Conservation (phyloP, 2,113 vertebrate genomes). For the Burhinus bistriatus region DNA sequence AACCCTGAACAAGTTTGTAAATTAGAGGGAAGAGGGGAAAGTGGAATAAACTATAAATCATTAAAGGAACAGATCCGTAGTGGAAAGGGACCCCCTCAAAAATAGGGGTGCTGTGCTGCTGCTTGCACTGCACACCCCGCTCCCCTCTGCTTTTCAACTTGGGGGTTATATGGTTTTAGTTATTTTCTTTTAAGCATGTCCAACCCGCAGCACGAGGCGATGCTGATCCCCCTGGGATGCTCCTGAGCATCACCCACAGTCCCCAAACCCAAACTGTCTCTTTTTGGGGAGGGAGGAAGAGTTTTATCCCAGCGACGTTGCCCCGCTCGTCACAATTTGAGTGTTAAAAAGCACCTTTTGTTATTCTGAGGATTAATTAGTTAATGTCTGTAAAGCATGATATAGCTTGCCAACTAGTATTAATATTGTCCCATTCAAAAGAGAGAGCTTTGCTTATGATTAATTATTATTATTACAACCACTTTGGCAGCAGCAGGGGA, state of each 20-base stretch:
- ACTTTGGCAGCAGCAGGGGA: not conserved
- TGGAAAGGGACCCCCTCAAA: not conserved
- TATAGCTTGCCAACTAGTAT: slow-evolving; percentile 1
- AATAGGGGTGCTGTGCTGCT: fast-evolving
- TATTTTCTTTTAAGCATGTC: not conserved
- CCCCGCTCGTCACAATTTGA: fast-evolving
- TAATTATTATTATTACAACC: slow-evolving; percentile 61
- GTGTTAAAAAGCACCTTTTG: not conserved
- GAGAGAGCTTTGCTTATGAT: not conserved
- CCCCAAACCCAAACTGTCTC: not conserved
- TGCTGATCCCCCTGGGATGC: not conserved
- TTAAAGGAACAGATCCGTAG: slow-evolving; percentile 13
- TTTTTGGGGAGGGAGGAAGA: not conserved
- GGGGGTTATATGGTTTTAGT: fast-evolving
- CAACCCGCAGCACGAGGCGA: fast-evolving
- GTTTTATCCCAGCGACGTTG: not conserved
- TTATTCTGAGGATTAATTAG: slow-evolving; percentile 18
- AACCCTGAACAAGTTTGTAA: not conserved
- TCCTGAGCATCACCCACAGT: not conserved
- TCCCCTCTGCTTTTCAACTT: not conserved
- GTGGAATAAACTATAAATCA: slow-evolving; percentile 45
- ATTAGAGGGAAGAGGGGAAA: slow-evolving; percentile 35
- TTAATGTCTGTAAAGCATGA: slow-evolving; percentile 20
- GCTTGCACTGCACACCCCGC: not conserved
- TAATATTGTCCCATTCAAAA: slow-evolving; percentile 25